phyloP scores from a whole-genome alignment of 2,113 vertebrate species.

The Fulica atra region DNA sequence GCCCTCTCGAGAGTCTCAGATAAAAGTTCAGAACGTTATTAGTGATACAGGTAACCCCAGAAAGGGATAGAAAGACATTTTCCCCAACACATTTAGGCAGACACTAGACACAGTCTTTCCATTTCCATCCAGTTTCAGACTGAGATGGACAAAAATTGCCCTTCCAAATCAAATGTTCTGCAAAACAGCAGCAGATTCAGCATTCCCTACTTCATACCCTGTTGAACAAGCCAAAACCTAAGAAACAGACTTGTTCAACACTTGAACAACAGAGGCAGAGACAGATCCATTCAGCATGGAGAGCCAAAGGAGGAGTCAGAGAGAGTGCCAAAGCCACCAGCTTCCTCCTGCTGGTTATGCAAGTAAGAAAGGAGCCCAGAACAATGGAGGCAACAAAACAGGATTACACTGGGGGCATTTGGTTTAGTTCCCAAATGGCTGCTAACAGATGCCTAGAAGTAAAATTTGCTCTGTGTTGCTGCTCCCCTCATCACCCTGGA shows the following conservation, averaged over 20 bases:
- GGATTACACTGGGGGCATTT: background rate
- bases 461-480: background rate
- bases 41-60: background rate
- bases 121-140: background rate
- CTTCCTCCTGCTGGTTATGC: slow-evolving; percentile 14
- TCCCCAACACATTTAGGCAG: background rate
- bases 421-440: slow-evolving; percentile 26
- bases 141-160: background rate
- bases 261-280: background rate
- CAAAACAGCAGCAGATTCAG: background rate
- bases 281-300: background rate
- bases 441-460: background rate
- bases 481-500: background rate
- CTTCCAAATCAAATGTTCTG: background rate
- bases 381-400: slow-evolving; percentile 20
- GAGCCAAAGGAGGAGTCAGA: background rate
- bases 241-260: background rate
- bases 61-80: background rate
- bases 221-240: background rate
- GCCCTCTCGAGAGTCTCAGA: background rate
- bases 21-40: background rate
- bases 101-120: background rate
- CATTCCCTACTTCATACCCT: background rate
- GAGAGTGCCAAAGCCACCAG: slow-evolving; percentile 10
- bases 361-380: background rate